Conservation (phyloP, 2,113 vertebrate species). For the Condylura cristata region DNA sequence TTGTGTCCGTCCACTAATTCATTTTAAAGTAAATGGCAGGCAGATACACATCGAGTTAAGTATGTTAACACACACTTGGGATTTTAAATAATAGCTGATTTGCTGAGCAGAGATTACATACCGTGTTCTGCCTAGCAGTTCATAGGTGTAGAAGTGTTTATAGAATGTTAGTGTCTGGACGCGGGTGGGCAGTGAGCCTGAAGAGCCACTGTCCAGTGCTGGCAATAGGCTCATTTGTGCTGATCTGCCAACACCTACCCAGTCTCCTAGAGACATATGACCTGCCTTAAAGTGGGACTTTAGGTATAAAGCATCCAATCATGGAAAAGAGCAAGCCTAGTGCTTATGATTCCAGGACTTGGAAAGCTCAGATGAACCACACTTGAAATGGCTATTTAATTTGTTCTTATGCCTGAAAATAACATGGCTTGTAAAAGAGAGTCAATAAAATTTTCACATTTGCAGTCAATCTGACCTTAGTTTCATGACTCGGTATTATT, state of each 20-base stretch:
- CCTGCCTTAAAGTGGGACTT: neutral
- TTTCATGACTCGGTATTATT: conserved; percentile 6
- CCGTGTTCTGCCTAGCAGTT: neutral
- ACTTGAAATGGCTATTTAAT: neutral
- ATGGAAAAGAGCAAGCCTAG: neutral
- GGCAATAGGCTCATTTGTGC: neutral
- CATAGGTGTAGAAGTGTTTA: too few species aligned
- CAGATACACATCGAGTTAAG: neutral
- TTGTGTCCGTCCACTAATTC: neutral
- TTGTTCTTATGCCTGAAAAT: conserved; percentile 53
- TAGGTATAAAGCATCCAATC: neutral
- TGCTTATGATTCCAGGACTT: neutral
- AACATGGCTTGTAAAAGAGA: neutral
- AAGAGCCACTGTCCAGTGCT: neutral
- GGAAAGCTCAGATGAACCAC: neutral
- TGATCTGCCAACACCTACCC: neutral
- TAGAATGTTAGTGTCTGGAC: neutral
- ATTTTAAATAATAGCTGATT: neutral
- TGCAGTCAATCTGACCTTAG: conserved; percentile 33
- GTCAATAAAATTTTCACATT: conserved; percentile 54
- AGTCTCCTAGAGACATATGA: neutral
- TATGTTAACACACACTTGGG: neutral
- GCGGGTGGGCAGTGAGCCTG: too few species aligned
- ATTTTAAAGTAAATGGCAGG: neutral
- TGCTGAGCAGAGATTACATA: neutral